Evolutionary conservation across 2,113 vertebrate genomes (phyloP).

Genomic region (Axis porcinus): DNA sequence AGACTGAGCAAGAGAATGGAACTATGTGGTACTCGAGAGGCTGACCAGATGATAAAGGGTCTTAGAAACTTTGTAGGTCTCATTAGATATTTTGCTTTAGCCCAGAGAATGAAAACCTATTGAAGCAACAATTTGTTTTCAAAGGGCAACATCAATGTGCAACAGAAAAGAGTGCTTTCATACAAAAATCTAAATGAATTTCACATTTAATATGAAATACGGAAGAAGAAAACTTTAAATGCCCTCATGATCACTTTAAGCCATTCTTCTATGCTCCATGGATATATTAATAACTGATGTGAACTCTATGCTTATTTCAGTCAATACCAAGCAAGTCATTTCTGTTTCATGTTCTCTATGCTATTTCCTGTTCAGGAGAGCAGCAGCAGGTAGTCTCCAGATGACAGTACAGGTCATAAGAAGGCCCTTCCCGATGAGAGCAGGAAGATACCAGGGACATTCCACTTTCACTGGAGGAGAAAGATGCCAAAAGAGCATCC

Average conservation of each 20-base stretch:
- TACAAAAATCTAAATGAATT: neutral
- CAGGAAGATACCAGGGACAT: neutral
- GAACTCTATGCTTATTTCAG: neutral
- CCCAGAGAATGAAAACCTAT: neutral
- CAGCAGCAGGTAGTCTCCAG: neutral
- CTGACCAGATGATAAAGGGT: neutral
- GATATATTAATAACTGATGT: neutral
- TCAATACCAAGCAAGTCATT: neutral
- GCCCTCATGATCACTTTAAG: neutral
- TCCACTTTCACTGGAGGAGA: accelerated
- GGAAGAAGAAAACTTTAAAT: neutral
- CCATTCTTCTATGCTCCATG: neutral
- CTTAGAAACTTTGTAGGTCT: neutral
- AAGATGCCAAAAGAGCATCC: neutral
- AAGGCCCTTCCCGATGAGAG: neutral
- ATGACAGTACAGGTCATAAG: neutral
- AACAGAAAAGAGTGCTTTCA: neutral
- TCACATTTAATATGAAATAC: neutral
- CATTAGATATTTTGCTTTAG: neutral
- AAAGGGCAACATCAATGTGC: neutral
- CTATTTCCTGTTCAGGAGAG: neutral
- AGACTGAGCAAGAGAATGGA: neutral
- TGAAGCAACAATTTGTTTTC: neutral
- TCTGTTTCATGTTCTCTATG: neutral
- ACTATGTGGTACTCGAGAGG: neutral